Percentiles rank a stretch among this genome's conserved stretches.
These are phyloP conservation scores for Oreortyx pictus DNA, from an alignment of 2,797 vertebrate species.

Conservation along the genomic window DNA sequence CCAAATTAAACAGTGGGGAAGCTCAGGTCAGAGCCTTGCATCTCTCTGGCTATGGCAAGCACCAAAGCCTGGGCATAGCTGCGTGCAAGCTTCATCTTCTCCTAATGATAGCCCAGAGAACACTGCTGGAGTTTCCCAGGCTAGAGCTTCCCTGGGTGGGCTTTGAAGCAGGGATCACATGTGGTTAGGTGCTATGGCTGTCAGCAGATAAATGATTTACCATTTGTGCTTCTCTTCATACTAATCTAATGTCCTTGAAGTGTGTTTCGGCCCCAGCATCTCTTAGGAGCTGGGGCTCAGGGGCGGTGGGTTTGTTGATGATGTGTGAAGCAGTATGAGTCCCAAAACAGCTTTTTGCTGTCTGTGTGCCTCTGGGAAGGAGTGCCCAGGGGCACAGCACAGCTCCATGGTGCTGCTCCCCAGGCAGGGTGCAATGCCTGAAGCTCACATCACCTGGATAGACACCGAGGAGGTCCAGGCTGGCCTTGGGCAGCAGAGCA, in stretches of 20 bases:
- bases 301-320: not conserved
- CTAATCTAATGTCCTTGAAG: not conserved
- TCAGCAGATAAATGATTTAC: not conserved
- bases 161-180: not conserved
- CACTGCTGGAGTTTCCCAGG: not conserved
- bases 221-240: not conserved
- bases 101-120: not conserved
- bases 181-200: not conserved
- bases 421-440: fast-evolving
- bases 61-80: not conserved
- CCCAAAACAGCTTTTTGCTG: not conserved
- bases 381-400: not conserved
- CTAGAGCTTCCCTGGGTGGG: not conserved
- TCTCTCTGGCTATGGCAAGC: not conserved
- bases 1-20: constrained; percentile 46
- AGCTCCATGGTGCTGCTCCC: not conserved
- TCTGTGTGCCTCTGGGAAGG: not conserved
- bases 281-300: not conserved
- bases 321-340: not conserved
- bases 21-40: constrained; percentile 8
- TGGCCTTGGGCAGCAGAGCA: not conserved
- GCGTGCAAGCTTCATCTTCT: not conserved
- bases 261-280: not conserved
- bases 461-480: not conserved
- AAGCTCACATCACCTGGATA: not conserved